Percentiles rank a stretch among this genome's conserved stretches.
Evolutionary conservation across 2,113 vertebrate species (phyloP).

Genomic region (Ellobius talpinus): DNA sequence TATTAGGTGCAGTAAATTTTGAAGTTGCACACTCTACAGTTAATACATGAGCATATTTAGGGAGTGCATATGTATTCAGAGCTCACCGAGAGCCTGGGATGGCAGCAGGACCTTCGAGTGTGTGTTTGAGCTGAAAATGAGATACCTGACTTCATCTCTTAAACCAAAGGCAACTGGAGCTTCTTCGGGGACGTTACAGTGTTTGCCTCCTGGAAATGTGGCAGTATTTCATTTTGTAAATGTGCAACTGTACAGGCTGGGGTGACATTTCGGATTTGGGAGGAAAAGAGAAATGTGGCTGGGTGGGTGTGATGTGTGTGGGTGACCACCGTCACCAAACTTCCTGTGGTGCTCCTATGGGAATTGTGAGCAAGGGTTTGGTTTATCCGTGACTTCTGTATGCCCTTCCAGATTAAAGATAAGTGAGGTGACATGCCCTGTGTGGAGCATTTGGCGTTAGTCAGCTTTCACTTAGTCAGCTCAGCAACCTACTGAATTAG

Average conservation of each 20-base stretch:
- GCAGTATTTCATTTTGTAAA: conserved; percentile 40
- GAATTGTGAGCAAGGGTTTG: not conserved
- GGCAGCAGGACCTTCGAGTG: not conserved
- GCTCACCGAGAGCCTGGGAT: conserved; percentile 36
- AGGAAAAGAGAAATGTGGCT: not conserved
- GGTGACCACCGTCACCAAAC: not conserved
- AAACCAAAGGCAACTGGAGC: conserved; percentile 20
- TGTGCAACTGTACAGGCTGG: not conserved
- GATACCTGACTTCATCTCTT: not conserved
- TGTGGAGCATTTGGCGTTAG: not conserved
- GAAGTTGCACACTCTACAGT: not conserved
- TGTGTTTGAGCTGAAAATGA: conserved; percentile 34
- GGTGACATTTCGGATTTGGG: not conserved
- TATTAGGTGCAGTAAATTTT: conserved; percentile 64
- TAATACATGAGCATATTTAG: not conserved
- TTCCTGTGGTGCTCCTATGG: not conserved
- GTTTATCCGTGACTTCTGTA: not conserved
- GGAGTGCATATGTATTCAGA: not conserved
- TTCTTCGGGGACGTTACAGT: not conserved
- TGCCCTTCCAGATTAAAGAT: not conserved
- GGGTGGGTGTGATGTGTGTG: not conserved
- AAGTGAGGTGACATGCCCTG: not conserved
- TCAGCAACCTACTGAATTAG: not conserved
- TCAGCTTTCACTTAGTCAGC: not conserved
- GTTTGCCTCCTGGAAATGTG: conserved; percentile 5